Evolutionary conservation across 1,140 invertebrate genomes (phyloP).

Genomic region (Drosophila kikkawai): DNA sequence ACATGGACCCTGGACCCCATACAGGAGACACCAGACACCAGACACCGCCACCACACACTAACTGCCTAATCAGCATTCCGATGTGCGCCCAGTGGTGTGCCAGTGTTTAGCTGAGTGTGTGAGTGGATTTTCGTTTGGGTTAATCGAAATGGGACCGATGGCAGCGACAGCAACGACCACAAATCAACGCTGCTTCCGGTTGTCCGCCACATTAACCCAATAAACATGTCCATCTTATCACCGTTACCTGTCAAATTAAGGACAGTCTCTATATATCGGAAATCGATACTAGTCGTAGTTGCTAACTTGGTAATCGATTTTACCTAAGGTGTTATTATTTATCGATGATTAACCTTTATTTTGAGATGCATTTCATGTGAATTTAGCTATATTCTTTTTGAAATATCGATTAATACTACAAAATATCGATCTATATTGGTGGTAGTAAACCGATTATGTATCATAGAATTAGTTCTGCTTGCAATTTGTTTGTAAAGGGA

Average conservation of each 20-base stretch:
- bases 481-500: no score
- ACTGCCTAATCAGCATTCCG: slow-evolving; percentile 44
- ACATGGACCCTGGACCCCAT: neutral
- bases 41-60: slow-evolving; percentile 28
- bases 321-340: neutral
- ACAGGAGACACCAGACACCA: neutral
- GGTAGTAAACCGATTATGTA: no score
- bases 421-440: no score
- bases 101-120: slow-evolving; percentile 42
- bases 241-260: neutral
- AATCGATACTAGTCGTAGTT: no score
- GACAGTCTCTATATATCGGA: neutral
- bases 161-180: slow-evolving; percentile 24
- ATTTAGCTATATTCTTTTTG: no score
- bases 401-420: no score
- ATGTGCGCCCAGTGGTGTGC: slow-evolving; percentile 11
- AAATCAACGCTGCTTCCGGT: slow-evolving; percentile 29
- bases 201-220: slow-evolving; percentile 17
- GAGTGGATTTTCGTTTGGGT: slow-evolving; percentile 36
- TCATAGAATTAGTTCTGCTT: no score
- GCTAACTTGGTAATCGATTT: neutral
- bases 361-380: neutral
- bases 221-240: neutral
- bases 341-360: neutral
- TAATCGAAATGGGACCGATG: slow-evolving; percentile 44